Conservation (phyloP, 2,888 invertebrate genomes). For the Hirtodrosophila histrioides region DNA sequence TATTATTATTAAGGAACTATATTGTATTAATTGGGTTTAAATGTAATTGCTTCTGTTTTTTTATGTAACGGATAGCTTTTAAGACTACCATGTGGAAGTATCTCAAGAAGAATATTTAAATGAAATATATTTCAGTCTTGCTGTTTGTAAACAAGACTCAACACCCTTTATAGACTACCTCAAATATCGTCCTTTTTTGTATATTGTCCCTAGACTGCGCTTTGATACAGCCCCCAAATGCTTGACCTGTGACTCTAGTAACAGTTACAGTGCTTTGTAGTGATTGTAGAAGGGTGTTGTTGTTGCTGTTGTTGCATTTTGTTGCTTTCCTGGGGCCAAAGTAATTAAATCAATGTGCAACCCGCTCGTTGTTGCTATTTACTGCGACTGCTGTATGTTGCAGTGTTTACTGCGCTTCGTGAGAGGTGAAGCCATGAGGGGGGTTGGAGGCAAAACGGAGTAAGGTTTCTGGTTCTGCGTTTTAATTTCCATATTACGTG, state of each 20-base stretch:
- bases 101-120: no score
- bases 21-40: no score
- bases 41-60: no score
- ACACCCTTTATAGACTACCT: slow-evolving; percentile 2
- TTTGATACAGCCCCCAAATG: slow-evolving; percentile 15
- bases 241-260: slow-evolving; percentile 34
- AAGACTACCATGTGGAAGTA: no score
- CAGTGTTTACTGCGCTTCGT: slow-evolving; percentile 10
- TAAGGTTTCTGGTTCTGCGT: slow-evolving; percentile 22
- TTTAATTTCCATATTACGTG: slow-evolving; percentile 81
- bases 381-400: slow-evolving; percentile 4
- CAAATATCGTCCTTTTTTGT: not conserved
- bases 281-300: not conserved
- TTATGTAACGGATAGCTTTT: no score
- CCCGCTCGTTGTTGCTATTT: slow-evolving; percentile 26
- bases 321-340: slow-evolving; percentile 34
- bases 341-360: slow-evolving; percentile 62
- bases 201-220: slow-evolving; percentile 4
- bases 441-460: not conserved
- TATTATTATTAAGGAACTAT: no score
- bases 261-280: slow-evolving; percentile 25
- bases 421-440: not conserved
- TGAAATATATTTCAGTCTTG: no score
- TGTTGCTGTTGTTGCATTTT: slow-evolving; percentile 15
- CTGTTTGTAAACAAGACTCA: no score